Conservation (phyloP, 2,888 invertebrate genomes). For the Lysandra bellargus region DNA sequence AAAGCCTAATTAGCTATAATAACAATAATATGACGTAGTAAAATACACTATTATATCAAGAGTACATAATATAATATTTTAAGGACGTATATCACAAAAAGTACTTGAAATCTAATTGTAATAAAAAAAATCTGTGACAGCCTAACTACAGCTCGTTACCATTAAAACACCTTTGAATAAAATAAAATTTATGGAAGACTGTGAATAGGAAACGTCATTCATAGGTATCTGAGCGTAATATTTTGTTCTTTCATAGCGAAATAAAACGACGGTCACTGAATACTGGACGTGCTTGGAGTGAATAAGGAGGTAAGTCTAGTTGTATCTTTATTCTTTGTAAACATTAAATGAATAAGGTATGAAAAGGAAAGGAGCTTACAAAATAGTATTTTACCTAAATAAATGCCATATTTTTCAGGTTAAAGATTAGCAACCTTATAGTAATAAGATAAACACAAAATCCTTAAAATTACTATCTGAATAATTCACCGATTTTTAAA, state of each 20-base stretch:
- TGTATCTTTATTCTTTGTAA: background rate
- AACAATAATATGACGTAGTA: too few species aligned
- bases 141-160: background rate
- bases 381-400: background rate
- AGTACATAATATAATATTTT: too few species aligned
- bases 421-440: background rate
- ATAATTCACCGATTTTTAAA: too few species aligned
- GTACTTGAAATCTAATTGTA: background rate
- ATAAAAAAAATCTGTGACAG: background rate
- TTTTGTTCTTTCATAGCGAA: slow-evolving; percentile 42
- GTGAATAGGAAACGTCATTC: slow-evolving; percentile 26
- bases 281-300: slow-evolving; percentile 53
- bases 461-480: too few species aligned
- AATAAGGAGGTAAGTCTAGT: slow-evolving; percentile 19
- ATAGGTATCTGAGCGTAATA: slow-evolving; percentile 42
- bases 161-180: background rate
- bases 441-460: background rate
- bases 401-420: background rate
- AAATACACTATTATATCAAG: too few species aligned
- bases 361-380: background rate
- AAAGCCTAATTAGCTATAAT: too few species aligned
- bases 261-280: slow-evolving; percentile 48
- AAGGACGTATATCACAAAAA: too few species aligned
- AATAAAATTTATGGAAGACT: background rate
- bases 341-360: slow-evolving; percentile 17